A percentile compares a stretch with the other conserved stretches of the same genome.
These are phyloP conservation scores for Anguilla anguilla DNA, from an alignment of 2,797 vertebrate genomes.

Conservation along the genomic window DNA sequence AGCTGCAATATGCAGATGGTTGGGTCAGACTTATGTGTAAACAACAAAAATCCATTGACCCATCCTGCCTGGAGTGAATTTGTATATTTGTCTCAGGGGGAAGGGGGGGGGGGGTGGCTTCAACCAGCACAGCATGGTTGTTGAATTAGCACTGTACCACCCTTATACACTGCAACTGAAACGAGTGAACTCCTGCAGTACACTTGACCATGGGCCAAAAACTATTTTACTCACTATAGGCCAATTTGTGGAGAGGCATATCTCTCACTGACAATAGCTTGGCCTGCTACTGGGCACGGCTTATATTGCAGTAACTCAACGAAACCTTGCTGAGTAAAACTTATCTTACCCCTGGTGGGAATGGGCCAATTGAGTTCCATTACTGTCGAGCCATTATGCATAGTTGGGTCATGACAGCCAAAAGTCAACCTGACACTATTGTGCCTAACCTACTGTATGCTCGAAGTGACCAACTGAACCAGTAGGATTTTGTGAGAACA, in stretches of 20 bases:
- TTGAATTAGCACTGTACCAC: neutral
- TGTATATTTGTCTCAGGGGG: neutral
- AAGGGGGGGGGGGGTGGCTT: no score
- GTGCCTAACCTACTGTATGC: no score
- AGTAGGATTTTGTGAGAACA: no score
- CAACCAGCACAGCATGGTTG: no score
- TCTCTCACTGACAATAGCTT: neutral
- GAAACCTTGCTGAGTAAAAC: neutral
- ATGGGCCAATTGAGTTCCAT: neutral
- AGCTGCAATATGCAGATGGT: no score
- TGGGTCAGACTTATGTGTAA: no score
- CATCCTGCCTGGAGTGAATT: no score
- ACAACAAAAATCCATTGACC: no score
- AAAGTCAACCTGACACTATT: neutral
- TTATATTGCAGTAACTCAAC: neutral
- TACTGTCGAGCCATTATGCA: neutral
- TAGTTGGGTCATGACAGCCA: neutral
- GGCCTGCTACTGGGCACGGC: neutral
- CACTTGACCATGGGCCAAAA: neutral
- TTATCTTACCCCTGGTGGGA: neutral
- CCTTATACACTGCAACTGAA: neutral
- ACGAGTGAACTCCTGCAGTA: neutral
- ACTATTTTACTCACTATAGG: neutral
- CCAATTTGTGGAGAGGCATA: neutral
- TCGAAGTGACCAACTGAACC: no score